Evolutionary conservation across 2,888 invertebrate species (phyloP).

Genomic region (Sarcophaga subvicina): DNA sequence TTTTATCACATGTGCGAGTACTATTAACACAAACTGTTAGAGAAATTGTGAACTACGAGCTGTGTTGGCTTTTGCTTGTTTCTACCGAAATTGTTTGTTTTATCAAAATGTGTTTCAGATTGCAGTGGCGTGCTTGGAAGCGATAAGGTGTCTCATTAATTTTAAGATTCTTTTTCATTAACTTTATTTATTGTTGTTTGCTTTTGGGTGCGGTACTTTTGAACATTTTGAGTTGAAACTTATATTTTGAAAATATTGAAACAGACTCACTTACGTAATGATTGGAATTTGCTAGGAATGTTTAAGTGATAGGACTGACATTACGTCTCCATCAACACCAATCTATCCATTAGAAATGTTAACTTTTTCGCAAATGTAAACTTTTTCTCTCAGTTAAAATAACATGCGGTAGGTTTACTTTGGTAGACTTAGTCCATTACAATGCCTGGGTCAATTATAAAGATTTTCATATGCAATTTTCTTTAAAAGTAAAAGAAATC

Average conservation of each 20-base stretch:
- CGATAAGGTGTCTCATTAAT: conserved; percentile 81
- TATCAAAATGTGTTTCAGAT: conserved; percentile 12
- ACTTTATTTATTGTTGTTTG: conserved; percentile 6
- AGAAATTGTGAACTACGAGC: too few relatives aligned
- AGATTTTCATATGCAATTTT: background rate
- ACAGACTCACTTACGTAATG: too few relatives aligned
- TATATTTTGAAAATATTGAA: background rate
- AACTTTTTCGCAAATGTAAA: too few relatives aligned
- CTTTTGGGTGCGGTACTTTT: conserved; percentile 31
- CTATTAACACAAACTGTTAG: conserved; percentile 1
- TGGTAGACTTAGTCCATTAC: background rate
- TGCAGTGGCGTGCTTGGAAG: conserved; percentile 71
- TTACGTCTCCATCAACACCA: too few relatives aligned
- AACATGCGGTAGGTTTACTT: too few relatives aligned
- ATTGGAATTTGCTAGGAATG: too few relatives aligned
- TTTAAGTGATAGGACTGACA: too few relatives aligned
- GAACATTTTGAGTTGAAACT: background rate
- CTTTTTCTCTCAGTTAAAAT: too few relatives aligned
- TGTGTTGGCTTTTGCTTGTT: too few relatives aligned
- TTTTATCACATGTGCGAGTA: background rate
- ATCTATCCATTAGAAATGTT: too few relatives aligned
- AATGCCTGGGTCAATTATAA: background rate
- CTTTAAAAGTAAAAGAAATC: background rate
- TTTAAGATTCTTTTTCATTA: conserved; percentile 74
- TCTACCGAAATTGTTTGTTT: background rate